These are phyloP conservation scores for Nibea albiflora DNA, from an alignment of 2,113 vertebrate genomes.

Conservation along the genomic window DNA sequence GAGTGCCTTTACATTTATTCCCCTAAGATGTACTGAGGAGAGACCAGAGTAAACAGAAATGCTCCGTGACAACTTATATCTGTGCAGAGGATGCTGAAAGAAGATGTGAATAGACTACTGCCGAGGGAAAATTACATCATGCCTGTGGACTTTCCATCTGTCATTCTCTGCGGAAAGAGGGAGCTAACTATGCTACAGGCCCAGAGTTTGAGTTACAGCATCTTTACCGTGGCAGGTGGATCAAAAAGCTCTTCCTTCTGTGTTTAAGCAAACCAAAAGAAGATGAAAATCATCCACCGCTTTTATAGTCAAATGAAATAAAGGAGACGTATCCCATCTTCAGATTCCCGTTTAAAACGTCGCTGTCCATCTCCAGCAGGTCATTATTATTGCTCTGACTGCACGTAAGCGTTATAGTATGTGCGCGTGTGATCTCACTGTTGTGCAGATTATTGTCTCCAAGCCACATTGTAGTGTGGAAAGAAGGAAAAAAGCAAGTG, in stretches of 20 bases:
- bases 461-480: conserved; percentile 59
- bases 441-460: conserved; percentile 76
- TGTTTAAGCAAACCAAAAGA: conserved; percentile 4
- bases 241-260: conserved; percentile 28
- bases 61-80: conserved; percentile 50
- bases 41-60: conserved; percentile 64
- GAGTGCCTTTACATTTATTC: conserved; percentile 57
- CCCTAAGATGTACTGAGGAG: conserved; percentile 35
- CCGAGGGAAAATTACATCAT: conserved; percentile 52
- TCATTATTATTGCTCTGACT: conserved; percentile 78
- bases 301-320: conserved; percentile 15
- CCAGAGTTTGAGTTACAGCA: conserved; percentile 34
- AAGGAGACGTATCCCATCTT: not conserved
- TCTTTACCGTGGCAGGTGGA: conserved; percentile 38
- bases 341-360: not conserved
- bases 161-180: conserved; percentile 29
- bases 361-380: conserved; percentile 63
- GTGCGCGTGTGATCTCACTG: conserved; percentile 45
- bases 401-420: conserved; percentile 31
- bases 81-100: conserved; percentile 37
- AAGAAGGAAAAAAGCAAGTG: conserved; percentile 72
- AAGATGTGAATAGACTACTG: conserved; percentile 46
- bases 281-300: not conserved
- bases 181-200: conserved; percentile 16
- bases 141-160: conserved; percentile 54